Conservation (phyloP, 2,113 vertebrate species). For the Orycteropus afer region DNA sequence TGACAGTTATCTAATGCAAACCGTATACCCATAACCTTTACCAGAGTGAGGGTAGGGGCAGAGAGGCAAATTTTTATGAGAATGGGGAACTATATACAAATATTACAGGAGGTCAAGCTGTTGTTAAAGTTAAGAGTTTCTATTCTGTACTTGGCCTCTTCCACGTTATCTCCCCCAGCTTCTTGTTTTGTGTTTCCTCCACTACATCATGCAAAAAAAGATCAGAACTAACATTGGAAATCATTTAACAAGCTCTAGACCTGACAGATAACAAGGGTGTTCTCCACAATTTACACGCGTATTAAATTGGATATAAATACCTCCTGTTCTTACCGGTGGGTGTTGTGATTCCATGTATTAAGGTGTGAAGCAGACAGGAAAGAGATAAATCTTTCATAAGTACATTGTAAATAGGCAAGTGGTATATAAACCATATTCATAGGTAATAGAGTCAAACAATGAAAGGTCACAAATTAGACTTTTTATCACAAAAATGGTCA, state of each 20-base stretch:
- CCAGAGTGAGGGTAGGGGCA: slow-evolving; percentile 44
- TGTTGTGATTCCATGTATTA: slow-evolving; percentile 93
- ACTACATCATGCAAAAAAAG: slow-evolving; percentile 86
- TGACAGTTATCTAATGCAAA: slow-evolving; percentile 85
- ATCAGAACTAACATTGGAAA: slow-evolving; percentile 85
- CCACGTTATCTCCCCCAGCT: slow-evolving; percentile 69
- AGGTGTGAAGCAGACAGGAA: slow-evolving; percentile 94
- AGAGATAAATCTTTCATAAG: slow-evolving; percentile 95
- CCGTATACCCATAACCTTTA: slow-evolving; percentile 84
- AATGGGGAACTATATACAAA: slow-evolving; percentile 75
- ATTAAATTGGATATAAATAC: slow-evolving; percentile 93
- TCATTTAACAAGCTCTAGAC: slow-evolving; percentile 86
- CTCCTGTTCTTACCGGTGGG: slow-evolving; percentile 98
- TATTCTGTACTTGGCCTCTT: slow-evolving; percentile 84
- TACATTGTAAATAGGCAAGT: slow-evolving; percentile 87
- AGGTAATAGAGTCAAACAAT: slow-evolving; percentile 83
- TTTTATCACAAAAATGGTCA: slow-evolving; percentile 67
- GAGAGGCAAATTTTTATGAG: slow-evolving; percentile 77
- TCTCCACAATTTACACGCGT: slow-evolving; percentile 88
- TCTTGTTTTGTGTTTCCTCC: slow-evolving; percentile 79
- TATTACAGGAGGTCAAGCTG: slow-evolving; percentile 67
- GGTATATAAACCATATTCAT: slow-evolving; percentile 85
- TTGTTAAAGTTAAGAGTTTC: slow-evolving; percentile 68
- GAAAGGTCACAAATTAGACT: slow-evolving; percentile 78
- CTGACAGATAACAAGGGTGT: slow-evolving; percentile 87